Base-by-base conservation (phyloP, 2,113 vertebrate genomes). In the Eptesicus fuscus region DNA sequence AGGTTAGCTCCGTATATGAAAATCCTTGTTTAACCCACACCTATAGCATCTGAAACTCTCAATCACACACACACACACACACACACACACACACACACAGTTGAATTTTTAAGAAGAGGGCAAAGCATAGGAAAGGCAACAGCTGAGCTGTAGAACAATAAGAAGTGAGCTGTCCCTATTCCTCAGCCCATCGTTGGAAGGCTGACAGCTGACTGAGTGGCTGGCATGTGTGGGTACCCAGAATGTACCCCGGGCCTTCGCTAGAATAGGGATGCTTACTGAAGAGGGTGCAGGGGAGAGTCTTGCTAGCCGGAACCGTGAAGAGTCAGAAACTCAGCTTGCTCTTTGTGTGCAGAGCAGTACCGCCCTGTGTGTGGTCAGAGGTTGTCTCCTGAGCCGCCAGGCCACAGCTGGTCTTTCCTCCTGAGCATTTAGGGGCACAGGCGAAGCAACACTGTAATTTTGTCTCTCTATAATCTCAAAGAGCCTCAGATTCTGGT, bases 311-410 rank as follows among this genome's bases (percentile, higher is more conserved):
- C 30, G n/a, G 20, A 28, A 9, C 3, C 51, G 12, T 0, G n/a
- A 30, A 16, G 65, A 9, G 10, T 22, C 32, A 59, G 92, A 40
- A 35, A 3, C 17, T 12, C 47, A n/a, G 35, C 23, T 53, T 51
- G 40, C 51, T 12, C 0, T 61, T 30, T 14, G 12, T 13, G 42
- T 44, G 4, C 14, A 0, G 22, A 44, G 1, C 6, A 9, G 13
- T 0, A 4, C 8, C 16, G 2, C 3, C 13, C 1, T 28, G 0
- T 2, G n/a, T 37, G 28, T 32, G 16, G 9, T 25, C 11, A 22
- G 61, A 35, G 13, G 4, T 42, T 23, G 67, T 32, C 44, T 78
- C 49, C 16, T 0, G 9, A 28, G 40, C 30, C 23, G 53, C 17
- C 2, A 4, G 9, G 18, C 70, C 51, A 18, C 23, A 6, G 8